Evolutionary conservation across 2,113 vertebrate species (phyloP).

Genomic region (Cyprinodon variegatus): DNA sequence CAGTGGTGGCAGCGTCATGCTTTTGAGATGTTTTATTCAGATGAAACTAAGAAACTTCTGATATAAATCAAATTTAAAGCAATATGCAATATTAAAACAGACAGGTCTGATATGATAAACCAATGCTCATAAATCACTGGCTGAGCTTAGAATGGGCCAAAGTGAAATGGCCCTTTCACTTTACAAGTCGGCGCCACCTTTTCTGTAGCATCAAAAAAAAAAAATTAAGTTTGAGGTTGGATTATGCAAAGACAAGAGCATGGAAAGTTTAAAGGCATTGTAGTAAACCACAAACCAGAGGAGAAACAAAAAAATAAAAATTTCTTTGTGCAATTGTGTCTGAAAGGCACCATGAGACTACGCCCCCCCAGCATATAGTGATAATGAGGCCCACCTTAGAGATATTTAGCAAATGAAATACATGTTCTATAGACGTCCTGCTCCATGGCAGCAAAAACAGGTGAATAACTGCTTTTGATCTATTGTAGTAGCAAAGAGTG

Average conservation of each 20-base stretch:
- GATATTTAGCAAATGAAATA: background rate
- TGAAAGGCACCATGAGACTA: background rate
- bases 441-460: background rate
- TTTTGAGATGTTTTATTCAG: background rate
- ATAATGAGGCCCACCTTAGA: background rate
- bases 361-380: too few relatives aligned
- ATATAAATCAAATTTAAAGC: too few relatives aligned
- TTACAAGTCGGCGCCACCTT: background rate
- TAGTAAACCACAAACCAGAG: background rate
- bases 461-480: slow-evolving; percentile 29
- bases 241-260: background rate
- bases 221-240: background rate
- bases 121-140: background rate
- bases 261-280: too few relatives aligned
- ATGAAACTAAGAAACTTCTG: too few relatives aligned
- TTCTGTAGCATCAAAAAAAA: background rate
- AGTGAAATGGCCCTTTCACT: background rate
- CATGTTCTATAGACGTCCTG: background rate
- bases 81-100: too few relatives aligned
- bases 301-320: background rate
- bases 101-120: too few relatives aligned
- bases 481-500: slow-evolving; percentile 50
- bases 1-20: background rate
- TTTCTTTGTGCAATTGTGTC: background rate
- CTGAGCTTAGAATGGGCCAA: background rate